Percentiles rank a stretch among this genome's conserved stretches.
Conservation (phyloP, 2,113 vertebrate species). For the Odontesthes bonariensis region DNA sequence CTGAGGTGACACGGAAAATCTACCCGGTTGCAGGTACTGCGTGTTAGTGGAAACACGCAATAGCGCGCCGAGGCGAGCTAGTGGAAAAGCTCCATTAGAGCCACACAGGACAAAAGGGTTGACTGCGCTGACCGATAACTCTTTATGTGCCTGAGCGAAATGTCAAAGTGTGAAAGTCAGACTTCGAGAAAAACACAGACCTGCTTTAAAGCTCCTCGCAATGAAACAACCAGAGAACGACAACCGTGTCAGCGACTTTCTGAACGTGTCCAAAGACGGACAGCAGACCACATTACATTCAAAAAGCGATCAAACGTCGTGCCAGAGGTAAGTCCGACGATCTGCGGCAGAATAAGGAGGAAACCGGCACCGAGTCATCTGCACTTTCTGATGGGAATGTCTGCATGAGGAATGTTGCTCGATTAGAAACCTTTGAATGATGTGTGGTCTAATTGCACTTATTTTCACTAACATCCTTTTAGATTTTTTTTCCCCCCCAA, state of each 20-base stretch:
- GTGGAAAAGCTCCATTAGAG: too few relatives aligned
- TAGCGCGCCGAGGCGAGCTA: too few relatives aligned
- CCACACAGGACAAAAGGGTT: conserved; percentile 6
- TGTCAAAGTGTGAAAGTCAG: not conserved
- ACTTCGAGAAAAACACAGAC: not conserved
- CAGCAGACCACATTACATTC: not conserved
- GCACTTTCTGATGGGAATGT: conserved; percentile 75
- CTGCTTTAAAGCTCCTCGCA: conserved; percentile 27
- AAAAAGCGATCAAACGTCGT: conserved; percentile 3
- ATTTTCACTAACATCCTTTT: conserved; percentile 64
- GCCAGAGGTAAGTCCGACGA: conserved; percentile 15
- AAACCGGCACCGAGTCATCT: conserved; percentile 22
- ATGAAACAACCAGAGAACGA: conserved; percentile 6
- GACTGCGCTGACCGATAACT: not conserved
- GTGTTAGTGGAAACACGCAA: too few relatives aligned
- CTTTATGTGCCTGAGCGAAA: not conserved
- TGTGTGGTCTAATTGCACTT: conserved; percentile 86
- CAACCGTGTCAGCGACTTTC: not conserved
- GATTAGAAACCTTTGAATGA: conserved; percentile 52
- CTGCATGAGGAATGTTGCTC: conserved; percentile 73
- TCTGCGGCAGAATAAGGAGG: not conserved
- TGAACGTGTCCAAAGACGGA: not conserved
- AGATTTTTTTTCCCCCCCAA: conserved; percentile 18
- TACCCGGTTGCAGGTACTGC: too few relatives aligned
- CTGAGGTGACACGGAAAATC: too few relatives aligned